These are phyloP conservation scores for Orientallactaga sibirica DNA, from an alignment of 2,797 vertebrate genomes.

Conservation along the genomic window DNA sequence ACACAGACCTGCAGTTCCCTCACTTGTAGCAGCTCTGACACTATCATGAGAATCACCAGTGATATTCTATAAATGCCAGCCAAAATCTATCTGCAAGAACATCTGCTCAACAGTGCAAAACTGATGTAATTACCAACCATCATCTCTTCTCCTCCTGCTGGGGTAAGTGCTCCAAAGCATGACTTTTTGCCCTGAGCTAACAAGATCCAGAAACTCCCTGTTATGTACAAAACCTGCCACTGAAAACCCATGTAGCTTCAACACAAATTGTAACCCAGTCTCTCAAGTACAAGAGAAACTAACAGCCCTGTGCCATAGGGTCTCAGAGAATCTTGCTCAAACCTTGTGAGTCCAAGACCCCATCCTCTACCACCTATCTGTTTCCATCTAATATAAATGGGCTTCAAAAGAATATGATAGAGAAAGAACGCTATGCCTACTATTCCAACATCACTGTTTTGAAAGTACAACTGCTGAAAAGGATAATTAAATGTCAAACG, in stretches of 20 bases:
- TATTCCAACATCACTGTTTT: constrained; percentile 36
- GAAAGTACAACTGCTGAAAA: constrained; percentile 58
- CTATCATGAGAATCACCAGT: constrained; percentile 85
- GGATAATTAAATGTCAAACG: constrained; percentile 74
- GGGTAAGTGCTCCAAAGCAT: constrained; percentile 89
- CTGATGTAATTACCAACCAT: constrained; percentile 90
- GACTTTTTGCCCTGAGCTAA: constrained; percentile 90
- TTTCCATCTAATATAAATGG: constrained; percentile 64
- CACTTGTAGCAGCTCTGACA: constrained; percentile 82
- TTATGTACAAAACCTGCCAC: constrained; percentile 85
- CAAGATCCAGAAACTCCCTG: constrained; percentile 88
- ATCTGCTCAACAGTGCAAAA: constrained; percentile 90
- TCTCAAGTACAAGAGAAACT: constrained; percentile 78
- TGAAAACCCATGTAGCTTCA: constrained; percentile 82
- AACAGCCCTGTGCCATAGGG: constrained; percentile 64
- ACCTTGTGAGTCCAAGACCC: constrained; percentile 74
- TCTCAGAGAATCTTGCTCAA: constrained; percentile 74
- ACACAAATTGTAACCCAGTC: constrained; percentile 82
- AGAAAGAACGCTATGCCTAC: neutral
- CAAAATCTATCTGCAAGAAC: constrained; percentile 89
- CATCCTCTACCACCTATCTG: neutral
- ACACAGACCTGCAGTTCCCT: constrained; percentile 75
- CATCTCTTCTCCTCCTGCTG: constrained; percentile 91
- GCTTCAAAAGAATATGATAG: constrained; percentile 14
- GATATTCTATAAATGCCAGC: constrained; percentile 89